These are phyloP conservation scores for Nematopogon swammerdamellus DNA, from an alignment of 2,888 invertebrate species.

Conservation along the genomic window DNA sequence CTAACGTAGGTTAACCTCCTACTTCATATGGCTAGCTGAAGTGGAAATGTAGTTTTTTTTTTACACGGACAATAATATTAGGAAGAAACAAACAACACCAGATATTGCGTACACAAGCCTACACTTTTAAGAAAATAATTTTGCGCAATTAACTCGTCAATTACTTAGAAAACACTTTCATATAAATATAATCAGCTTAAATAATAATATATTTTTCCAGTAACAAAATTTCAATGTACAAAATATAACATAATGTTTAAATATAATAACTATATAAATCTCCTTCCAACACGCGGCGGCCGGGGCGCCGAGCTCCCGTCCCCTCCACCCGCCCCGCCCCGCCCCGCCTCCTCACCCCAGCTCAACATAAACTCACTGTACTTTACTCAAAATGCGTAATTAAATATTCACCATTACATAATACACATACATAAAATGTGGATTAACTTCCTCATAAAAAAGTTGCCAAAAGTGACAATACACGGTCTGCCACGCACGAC, in stretches of 20 bases:
- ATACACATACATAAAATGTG: constrained; percentile 55
- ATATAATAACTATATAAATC: constrained; percentile 42
- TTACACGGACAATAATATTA: constrained; percentile 36
- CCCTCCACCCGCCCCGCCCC: constrained; percentile 10
- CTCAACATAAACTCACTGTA: not conserved
- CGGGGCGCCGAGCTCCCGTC: not conserved
- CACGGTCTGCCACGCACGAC: too few relatives aligned
- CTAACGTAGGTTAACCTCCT: constrained; percentile 47
- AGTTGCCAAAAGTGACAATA: constrained; percentile 54
- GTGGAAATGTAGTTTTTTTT: constrained; percentile 30
- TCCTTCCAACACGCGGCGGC: constrained; percentile 21
- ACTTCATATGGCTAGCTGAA: constrained; percentile 41
- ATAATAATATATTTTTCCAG: constrained; percentile 48
- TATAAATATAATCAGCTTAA: constrained; percentile 51
- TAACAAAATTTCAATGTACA: constrained; percentile 54
- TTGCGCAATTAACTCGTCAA: constrained; percentile 33
- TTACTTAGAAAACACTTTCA: constrained; percentile 41
- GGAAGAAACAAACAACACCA: constrained; percentile 46
- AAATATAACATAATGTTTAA: constrained; percentile 48
- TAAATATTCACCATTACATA: constrained; percentile 55
- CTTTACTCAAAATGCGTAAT: constrained; percentile 49
- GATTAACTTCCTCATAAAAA: constrained; percentile 54
- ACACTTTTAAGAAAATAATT: constrained; percentile 38
- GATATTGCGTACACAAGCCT: constrained; percentile 47
- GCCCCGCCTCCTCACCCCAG: constrained; percentile 11